These are phyloP conservation scores for Microchrysa polita DNA, from an alignment of 2,888 invertebrate species.

Conservation along the genomic window DNA sequence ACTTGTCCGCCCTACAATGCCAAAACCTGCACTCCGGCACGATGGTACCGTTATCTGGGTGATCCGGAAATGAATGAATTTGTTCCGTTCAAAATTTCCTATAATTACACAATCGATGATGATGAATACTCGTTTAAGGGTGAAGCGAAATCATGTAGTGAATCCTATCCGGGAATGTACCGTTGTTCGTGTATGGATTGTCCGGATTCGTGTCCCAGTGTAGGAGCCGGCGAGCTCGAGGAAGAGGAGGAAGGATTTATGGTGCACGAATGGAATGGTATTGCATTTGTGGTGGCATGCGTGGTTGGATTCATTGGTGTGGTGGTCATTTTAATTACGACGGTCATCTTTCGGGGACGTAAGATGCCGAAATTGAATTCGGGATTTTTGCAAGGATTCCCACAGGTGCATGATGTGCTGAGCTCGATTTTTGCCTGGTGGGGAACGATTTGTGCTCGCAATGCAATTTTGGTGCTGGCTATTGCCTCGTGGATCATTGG, in stretches of 20 bases:
- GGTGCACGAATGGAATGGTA: slow-evolving; percentile 71
- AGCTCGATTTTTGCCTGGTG: slow-evolving; percentile 63
- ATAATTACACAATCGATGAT: slow-evolving; percentile 62
- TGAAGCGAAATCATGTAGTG: slow-evolving; percentile 68
- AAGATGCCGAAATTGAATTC: slow-evolving; percentile 20
- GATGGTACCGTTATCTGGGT: slow-evolving; percentile 76
- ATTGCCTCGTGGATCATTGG: slow-evolving; percentile 70
- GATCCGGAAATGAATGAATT: slow-evolving; percentile 66
- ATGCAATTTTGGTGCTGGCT: slow-evolving; percentile 73
- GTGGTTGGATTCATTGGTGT: slow-evolving; percentile 65
- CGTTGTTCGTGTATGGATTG: slow-evolving; percentile 86
- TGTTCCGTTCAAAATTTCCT: slow-evolving; percentile 73
- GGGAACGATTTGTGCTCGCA: slow-evolving; percentile 71
- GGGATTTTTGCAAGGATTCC: slow-evolving; percentile 57
- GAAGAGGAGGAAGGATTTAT: slow-evolving; percentile 65
- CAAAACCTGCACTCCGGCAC: slow-evolving; percentile 73
- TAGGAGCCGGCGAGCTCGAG: slow-evolving; percentile 61
- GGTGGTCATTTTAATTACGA: slow-evolving; percentile 50
- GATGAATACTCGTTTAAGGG: slow-evolving; percentile 65
- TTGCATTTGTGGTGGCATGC: slow-evolving; percentile 72
- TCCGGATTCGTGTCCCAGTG: slow-evolving; percentile 69
- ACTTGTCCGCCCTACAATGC: slow-evolving; percentile 77
- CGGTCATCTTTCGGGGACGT: not conserved
- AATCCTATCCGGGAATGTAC: slow-evolving; percentile 67
- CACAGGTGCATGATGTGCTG: slow-evolving; percentile 55